These are phyloP conservation scores for Oxygymnocypris stewartii DNA, from an alignment of 2,113 vertebrate species.

Conservation along the genomic window DNA sequence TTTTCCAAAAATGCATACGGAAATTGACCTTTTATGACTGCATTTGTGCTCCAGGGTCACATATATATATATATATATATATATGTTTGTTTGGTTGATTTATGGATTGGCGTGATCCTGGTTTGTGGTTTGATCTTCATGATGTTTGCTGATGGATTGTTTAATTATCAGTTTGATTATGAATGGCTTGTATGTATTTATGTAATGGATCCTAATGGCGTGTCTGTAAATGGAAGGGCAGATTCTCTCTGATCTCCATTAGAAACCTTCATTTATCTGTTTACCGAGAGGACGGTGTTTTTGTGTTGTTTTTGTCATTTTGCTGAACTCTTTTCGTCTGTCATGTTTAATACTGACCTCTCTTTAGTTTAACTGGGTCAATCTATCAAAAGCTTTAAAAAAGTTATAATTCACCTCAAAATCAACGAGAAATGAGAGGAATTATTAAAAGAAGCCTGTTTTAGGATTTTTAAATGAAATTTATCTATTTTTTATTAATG, in stretches of 20 bases:
- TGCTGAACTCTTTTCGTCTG: neutral
- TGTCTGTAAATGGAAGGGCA: slow-evolving; percentile 14
- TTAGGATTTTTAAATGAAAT: too few relatives aligned
- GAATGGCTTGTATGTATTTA: neutral
- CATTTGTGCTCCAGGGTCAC: too few relatives aligned
- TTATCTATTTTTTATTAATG: too few relatives aligned
- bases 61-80: neutral
- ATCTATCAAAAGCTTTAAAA: neutral
- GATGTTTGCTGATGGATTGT: slow-evolving; percentile 5
- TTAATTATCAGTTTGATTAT: neutral
- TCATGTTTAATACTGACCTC: neutral
- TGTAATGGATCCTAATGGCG: slow-evolving; percentile 9
- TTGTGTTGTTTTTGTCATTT: neutral
- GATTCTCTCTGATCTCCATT: neutral
- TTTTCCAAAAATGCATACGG: too few relatives aligned
- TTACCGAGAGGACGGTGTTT: neutral
- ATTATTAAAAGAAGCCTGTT: neutral
- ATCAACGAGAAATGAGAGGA: neutral
- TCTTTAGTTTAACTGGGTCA: neutral
- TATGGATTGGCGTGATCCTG: neutral
- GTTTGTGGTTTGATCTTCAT: neutral
- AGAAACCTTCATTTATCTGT: neutral
- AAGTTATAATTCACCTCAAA: neutral
- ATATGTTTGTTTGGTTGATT: neutral
- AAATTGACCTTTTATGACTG: too few relatives aligned